Evolutionary conservation across 2,113 vertebrate genomes (phyloP).

Genomic region (Sylvietta virens): DNA sequence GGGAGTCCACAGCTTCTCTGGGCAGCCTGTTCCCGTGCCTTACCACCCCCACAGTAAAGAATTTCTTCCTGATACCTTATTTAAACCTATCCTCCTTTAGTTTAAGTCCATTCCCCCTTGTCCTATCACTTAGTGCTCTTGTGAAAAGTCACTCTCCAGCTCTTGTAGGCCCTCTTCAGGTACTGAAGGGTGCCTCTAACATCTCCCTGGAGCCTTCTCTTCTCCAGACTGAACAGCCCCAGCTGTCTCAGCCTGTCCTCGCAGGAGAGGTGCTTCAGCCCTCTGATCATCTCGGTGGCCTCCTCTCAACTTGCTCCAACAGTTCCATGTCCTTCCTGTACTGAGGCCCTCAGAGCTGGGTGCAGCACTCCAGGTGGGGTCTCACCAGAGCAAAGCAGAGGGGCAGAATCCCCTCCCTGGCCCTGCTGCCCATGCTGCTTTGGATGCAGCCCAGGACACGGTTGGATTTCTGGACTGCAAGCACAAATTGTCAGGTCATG

Average conservation of each 20-base stretch:
- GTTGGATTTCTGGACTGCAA: not conserved
- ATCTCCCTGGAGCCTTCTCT: not conserved
- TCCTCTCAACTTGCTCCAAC: not conserved
- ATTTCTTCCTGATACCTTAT: not conserved
- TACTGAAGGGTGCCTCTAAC: not conserved
- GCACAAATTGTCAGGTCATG: too few species aligned
- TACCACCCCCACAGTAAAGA: not conserved
- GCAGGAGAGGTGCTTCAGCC: not conserved
- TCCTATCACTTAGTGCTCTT: too few species aligned
- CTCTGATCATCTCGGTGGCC: not conserved
- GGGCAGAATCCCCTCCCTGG: not conserved
- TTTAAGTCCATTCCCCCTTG: not conserved
- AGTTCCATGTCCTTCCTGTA: not conserved
- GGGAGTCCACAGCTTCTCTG: not conserved
- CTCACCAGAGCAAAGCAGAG: not conserved
- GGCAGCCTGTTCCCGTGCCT: not conserved
- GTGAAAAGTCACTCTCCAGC: not conserved
- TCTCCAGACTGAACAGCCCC: not conserved
- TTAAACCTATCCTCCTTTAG: not conserved
- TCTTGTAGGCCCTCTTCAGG: not conserved
- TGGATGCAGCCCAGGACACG: not conserved
- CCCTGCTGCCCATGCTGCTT: accelerated
- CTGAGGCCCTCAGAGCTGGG: not conserved
- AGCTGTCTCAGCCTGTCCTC: not conserved
- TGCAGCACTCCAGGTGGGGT: not conserved